Conservation (phyloP, 53 echinoderm and acorn worm genomes). For the Hippasteria phrygiana region DNA sequence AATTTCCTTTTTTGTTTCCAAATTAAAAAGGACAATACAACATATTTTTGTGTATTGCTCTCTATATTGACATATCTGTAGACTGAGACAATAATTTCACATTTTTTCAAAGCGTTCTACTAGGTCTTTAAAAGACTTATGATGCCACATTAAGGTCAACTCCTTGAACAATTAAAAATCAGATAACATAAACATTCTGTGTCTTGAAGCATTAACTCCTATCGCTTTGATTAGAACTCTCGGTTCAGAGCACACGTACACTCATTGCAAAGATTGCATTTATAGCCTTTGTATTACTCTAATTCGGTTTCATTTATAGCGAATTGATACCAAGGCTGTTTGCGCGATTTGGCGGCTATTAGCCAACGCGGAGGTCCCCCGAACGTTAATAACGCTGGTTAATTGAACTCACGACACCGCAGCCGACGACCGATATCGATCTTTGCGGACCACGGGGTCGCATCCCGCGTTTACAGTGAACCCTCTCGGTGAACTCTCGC, state of each 20-base stretch:
- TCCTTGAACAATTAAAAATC: neutral
- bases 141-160: too few species aligned
- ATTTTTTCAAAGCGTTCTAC: too few species aligned
- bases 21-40: too few species aligned
- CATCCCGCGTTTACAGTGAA: neutral
- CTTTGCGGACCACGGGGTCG: neutral
- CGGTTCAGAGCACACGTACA: neutral
- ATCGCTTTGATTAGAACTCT: neutral
- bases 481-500: neutral
- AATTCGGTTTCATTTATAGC: neutral
- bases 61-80: too few species aligned
- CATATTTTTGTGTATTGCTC: too few species aligned
- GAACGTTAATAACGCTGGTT: neutral
- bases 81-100: too few species aligned
- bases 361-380: neutral
- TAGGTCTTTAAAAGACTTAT: too few species aligned
- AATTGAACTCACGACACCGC: slow-evolving; percentile 6
- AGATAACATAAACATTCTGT: neutral
- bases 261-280: too few species aligned
- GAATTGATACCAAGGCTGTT: neutral
- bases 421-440: neutral
- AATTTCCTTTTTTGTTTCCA: too few species aligned
- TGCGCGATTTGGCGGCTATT: neutral
- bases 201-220: neutral
- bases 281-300: neutral